phyloP scores from a whole-genome alignment of 2,113 vertebrate genomes.

The Andinoacara biseriatus region DNA sequence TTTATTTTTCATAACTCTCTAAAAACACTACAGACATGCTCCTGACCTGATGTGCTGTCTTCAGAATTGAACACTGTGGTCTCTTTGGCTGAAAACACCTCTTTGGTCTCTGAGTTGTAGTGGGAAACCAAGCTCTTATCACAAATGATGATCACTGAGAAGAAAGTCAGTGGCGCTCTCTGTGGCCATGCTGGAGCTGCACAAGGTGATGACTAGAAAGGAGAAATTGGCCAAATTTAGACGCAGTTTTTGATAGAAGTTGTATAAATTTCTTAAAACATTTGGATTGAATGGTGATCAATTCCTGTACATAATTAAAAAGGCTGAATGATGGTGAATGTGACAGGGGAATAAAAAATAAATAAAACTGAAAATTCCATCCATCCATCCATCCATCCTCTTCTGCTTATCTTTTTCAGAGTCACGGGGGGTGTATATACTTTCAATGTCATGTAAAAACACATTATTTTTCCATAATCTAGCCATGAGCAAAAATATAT shows the following conservation, averaged over 20 bases:
- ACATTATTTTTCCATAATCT: neutral
- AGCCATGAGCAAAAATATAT: conserved; percentile 24
- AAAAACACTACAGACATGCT: neutral
- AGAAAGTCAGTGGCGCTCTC: neutral
- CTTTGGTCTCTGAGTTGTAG: neutral
- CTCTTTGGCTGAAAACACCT: neutral
- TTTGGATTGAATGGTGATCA: too few relatives aligned
- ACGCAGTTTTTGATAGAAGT: too few relatives aligned
- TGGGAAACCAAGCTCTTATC: neutral
- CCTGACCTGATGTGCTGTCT: neutral
- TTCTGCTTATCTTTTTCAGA: too few relatives aligned
- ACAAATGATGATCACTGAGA: conserved; percentile 1
- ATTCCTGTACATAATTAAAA: neutral
- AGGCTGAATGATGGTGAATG: neutral
- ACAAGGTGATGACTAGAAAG: neutral
- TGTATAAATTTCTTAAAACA: too few relatives aligned
- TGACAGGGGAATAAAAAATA: too few relatives aligned
- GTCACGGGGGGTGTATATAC: too few relatives aligned
- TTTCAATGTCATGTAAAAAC: neutral
- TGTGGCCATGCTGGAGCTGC: neutral
- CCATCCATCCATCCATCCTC: too few relatives aligned
- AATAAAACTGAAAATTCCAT: too few relatives aligned
- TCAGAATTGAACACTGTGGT: neutral
- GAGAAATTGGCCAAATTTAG: neutral
- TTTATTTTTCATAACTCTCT: neutral